phyloP scores from a whole-genome alignment of 2,888 invertebrate genomes.

The Yponomeuta evonymella region DNA sequence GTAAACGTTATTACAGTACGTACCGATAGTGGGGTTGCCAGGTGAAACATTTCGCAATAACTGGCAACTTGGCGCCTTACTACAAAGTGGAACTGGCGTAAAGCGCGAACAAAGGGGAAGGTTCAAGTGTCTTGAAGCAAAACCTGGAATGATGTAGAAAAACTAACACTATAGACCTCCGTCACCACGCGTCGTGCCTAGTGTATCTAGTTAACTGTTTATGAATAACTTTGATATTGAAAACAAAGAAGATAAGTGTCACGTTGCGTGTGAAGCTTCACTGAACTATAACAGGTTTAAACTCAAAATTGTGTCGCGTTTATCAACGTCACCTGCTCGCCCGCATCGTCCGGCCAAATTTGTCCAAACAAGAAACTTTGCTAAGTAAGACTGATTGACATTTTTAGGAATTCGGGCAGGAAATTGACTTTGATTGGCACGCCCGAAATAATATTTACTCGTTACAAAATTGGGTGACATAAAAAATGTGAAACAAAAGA shows the following conservation, averaged over 20 bases:
- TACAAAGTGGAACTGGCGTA: conserved; percentile 45
- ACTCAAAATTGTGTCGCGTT: conserved; percentile 31
- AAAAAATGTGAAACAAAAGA: background rate
- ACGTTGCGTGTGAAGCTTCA: background rate
- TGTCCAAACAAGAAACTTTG: conserved; percentile 42
- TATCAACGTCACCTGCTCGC: conserved; percentile 46
- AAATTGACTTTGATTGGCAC: conserved; percentile 41
- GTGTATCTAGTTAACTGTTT: background rate
- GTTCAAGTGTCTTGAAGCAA: conserved; percentile 23
- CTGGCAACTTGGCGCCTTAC: conserved; percentile 34
- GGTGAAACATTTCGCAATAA: conserved; percentile 63
- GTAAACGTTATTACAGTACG: conserved; percentile 69
- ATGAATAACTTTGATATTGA: background rate
- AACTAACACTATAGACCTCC: conserved; percentile 18
- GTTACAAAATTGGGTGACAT: conserved; percentile 23
- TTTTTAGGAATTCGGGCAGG: conserved; percentile 35
- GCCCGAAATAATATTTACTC: conserved; percentile 19
- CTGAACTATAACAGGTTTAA: conserved; percentile 23
- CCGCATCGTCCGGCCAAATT: conserved; percentile 40
- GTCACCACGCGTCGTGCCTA: conserved; percentile 1
- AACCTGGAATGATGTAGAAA: conserved; percentile 17
- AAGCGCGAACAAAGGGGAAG: conserved; percentile 28
- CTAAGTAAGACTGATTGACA: conserved; percentile 60
- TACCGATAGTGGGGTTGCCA: conserved; percentile 47
- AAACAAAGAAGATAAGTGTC: background rate